Conservation (phyloP, 2,113 vertebrate species). For the Murina feae region DNA sequence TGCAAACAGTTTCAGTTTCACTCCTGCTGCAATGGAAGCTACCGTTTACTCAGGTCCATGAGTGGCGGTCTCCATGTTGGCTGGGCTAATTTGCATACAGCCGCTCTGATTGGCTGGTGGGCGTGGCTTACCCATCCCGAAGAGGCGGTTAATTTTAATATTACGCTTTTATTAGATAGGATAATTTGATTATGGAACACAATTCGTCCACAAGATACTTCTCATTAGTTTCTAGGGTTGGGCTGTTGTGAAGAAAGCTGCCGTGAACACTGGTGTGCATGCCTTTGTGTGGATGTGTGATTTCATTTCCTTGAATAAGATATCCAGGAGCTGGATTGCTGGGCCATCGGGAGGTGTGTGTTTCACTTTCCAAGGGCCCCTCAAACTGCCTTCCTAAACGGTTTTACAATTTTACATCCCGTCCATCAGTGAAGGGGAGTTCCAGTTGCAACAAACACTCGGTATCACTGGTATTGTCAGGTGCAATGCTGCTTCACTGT, state of each 20-base stretch:
- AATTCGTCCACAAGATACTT: not conserved
- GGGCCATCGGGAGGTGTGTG: not conserved
- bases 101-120: too few relatives aligned
- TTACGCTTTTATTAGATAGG: too few relatives aligned
- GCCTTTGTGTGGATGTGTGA: not conserved
- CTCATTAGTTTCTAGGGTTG: not conserved
- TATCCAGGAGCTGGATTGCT: not conserved
- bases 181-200: not conserved
- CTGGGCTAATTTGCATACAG: too few relatives aligned
- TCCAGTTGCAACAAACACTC: not conserved
- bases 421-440: not conserved
- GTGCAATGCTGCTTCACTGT: accelerated
- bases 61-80: too few relatives aligned
- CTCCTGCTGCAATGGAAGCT: too few relatives aligned
- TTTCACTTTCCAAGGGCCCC: not conserved
- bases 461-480: not conserved
- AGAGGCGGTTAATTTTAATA: too few relatives aligned
- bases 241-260: not conserved
- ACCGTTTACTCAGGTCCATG: too few relatives aligned
- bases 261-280: accelerated
- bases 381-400: not conserved
- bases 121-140: too few relatives aligned
- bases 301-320: not conserved
- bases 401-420: not conserved
- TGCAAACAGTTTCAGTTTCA: too few relatives aligned